Evolutionary conservation across 1,140 invertebrate species (phyloP), one percentile per base, ranked within the genome.

Genomic region (Drosophila nigrodunni): DNA sequence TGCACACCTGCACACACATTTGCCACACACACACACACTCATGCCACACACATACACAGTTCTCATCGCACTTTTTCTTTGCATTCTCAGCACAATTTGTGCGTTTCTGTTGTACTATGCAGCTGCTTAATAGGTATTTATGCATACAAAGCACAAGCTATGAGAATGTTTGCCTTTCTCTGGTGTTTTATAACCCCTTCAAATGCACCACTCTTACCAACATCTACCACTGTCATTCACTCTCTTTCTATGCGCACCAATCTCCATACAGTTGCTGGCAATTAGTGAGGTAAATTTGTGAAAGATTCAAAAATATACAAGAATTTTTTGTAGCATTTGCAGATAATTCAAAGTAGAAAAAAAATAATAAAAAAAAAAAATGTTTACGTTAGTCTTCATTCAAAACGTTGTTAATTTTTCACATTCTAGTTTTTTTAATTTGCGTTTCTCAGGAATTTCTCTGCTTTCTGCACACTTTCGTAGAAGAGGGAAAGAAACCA

Each of bases 1-100:
- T 59, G 34, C 18, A 61, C 58, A 61, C 43, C 44, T 49, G 58
- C 58, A 46, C 9, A 52, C 50, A 34, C 34, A 21, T 21, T 21
- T 21, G 18, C 18, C 41, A 9, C 41, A 9, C 41, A 46, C 57
- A 59, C 18, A n/a, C 43, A n/a, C 35, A 35, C 44, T 35, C 58
- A 49, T 35, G 15, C 15, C 11, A 5, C 43, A 59, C 11, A 8
- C 34, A 30, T 70, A 41, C 60, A 60, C 18, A 76, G 50, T 10
- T 35, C 77, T 69, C 70, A 37, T 58, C 46, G 64, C 60, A 47
- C 46, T 54, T 77, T 78, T 79, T 55, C 35, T 15, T 72, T 57
- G 52, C 39, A 34, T 54, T 44, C 59, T 60, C 70, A 61, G 44
- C 55, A 78, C 30, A 8, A 34, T 44, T 37, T 47, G 6, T 60